Percentiles rank a stretch among this genome's conserved stretches.
phyloP scores from a whole-genome alignment of 2,113 vertebrate species.

The Lepidothrix coronata region DNA sequence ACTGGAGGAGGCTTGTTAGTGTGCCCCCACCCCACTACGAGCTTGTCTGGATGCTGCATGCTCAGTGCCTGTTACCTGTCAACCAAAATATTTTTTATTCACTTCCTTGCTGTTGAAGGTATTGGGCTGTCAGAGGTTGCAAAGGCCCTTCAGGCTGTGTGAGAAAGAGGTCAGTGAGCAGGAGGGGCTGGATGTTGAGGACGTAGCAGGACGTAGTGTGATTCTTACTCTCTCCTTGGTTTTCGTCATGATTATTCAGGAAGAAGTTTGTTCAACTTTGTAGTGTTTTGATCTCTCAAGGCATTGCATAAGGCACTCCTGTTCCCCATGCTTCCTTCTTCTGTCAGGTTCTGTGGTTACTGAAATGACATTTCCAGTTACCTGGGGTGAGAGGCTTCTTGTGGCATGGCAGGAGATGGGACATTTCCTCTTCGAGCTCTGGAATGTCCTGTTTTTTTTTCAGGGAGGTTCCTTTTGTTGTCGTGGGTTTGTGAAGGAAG shows the following conservation, averaged over 20 bases:
- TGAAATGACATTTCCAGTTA: background rate
- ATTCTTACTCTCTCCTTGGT: background rate
- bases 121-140: background rate
- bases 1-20: rapidly evolving
- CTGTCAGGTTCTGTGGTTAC: background rate
- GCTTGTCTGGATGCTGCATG: background rate
- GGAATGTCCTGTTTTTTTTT: background rate
- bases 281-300: background rate
- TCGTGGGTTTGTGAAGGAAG: background rate
- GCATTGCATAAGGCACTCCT: rapidly evolving
- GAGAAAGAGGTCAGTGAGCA: background rate
- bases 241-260: background rate
- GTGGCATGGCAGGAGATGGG: background rate
- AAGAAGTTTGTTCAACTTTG: background rate
- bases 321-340: rapidly evolving
- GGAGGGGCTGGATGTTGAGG: background rate
- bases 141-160: rapidly evolving
- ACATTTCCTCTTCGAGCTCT: background rate
- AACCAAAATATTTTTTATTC: background rate
- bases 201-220: background rate
- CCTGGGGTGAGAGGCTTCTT: background rate
- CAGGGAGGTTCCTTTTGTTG: background rate
- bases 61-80: background rate
- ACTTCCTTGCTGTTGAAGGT: rapidly evolving
- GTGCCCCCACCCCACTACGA: rapidly evolving